A percentile compares a stretch with the other conserved stretches of the same genome.
Conservation (phyloP, 2,888 invertebrate genomes). For the Aproaerema taeniolella region DNA sequence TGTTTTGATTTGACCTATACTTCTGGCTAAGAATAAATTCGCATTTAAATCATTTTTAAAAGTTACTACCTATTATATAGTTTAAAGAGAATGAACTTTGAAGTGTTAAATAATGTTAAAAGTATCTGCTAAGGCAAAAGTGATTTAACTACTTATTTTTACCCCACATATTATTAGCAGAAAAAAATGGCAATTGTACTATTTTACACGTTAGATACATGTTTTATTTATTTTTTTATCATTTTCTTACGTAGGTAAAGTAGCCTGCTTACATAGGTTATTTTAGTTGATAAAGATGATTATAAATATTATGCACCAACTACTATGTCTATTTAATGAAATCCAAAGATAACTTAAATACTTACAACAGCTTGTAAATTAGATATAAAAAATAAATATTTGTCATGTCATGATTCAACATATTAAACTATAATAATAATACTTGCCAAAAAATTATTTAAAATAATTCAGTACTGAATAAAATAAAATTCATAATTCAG, state of each 20-base stretch:
- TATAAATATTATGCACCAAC: constrained; percentile 48
- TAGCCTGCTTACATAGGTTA: too few species aligned
- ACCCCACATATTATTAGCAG: too few species aligned
- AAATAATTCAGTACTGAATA: constrained; percentile 21
- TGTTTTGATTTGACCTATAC: too few species aligned
- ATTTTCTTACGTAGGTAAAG: constrained; percentile 12
- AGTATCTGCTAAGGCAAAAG: too few species aligned
- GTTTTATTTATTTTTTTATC: neutral
- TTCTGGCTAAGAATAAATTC: neutral
- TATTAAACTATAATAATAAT: constrained; percentile 60
- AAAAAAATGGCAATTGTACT: neutral
- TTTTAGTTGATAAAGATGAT: constrained; percentile 12
- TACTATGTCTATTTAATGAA: constrained; percentile 24
- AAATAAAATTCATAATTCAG: too few species aligned
- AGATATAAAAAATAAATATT: constrained; percentile 58
- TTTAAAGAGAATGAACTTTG: too few species aligned
- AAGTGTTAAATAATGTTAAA: too few species aligned
- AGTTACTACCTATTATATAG: too few species aligned
- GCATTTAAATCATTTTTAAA: neutral
- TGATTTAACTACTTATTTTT: too few species aligned
- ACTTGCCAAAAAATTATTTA: constrained; percentile 42
- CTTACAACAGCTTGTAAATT: constrained; percentile 29
- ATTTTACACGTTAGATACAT: neutral
- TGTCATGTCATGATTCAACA: constrained; percentile 73
- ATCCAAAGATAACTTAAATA: constrained; percentile 22